Evolutionary conservation across 2,888 invertebrate species (phyloP).

Genomic region (Amphipyra berbera): DNA sequence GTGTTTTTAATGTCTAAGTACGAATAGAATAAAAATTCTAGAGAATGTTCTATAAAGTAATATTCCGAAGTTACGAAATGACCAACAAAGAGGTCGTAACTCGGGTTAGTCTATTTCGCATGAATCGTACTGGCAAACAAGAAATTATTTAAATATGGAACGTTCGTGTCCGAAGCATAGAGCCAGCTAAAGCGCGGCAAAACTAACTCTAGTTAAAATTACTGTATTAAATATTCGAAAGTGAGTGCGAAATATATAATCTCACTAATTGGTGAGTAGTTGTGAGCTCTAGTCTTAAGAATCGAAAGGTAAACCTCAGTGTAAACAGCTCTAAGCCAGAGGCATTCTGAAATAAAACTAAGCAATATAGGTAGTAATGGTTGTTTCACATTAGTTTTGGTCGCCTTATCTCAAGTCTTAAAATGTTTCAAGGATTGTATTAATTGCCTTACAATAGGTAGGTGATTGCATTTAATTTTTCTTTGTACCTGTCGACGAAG

Average conservation of each 20-base stretch:
- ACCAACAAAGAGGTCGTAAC: slow-evolving; percentile 6
- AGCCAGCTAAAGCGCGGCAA: no score
- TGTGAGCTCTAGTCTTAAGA: slow-evolving; percentile 59
- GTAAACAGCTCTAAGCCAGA: slow-evolving; percentile 35
- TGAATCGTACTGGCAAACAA: slow-evolving; percentile 14
- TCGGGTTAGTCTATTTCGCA: slow-evolving; percentile 2
- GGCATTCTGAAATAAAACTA: slow-evolving; percentile 36
- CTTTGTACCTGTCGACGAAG: slow-evolving; percentile 44
- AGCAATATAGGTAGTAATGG: slow-evolving; percentile 52
- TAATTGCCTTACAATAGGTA: slow-evolving; percentile 38
- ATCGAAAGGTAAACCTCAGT: not conserved
- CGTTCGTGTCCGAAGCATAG: no score
- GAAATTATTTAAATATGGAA: slow-evolving; percentile 27
- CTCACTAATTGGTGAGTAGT: slow-evolving; percentile 53
- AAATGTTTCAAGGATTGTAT: slow-evolving; percentile 23
- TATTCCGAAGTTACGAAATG: slow-evolving; percentile 14
- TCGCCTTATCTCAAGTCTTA: slow-evolving; percentile 16
- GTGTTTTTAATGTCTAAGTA: slow-evolving; percentile 41
- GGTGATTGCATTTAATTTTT: slow-evolving; percentile 60
- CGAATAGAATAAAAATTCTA: slow-evolving; percentile 22
- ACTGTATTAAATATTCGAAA: slow-evolving; percentile 46
- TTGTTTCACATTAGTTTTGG: slow-evolving; percentile 46
- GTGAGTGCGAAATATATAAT: slow-evolving; percentile 24
- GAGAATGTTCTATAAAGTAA: slow-evolving; percentile 55
- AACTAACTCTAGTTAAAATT: slow-evolving; percentile 15